Evolutionary conservation across 2,797 vertebrate species (phyloP), one percentile per base, ranked within the genome.

Genomic region (Monodelphis domestica): DNA sequence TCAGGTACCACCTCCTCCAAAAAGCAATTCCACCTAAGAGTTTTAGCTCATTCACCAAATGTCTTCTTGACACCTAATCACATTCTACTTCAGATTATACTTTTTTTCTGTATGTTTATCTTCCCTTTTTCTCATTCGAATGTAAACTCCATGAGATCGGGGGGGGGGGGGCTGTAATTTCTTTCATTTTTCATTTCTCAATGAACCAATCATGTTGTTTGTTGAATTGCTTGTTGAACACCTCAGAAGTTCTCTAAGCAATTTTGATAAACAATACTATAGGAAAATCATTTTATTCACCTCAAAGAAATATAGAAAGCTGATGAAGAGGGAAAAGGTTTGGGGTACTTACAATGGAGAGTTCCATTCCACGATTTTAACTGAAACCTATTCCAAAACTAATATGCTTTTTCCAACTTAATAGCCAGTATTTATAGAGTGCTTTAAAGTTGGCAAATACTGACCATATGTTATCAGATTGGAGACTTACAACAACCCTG

Each of bases 221-320:
- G 70, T 84, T 45, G n/a, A 70, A 70, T 15, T 29, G 2, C 2
- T 12, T 59, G 29, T 33, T 59, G 5, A 38, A 70, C n/a, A 84
- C 45, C 55, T 70, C 1, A 0, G 51, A 92, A 54, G 50, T 51
- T 50, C 87, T 89, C 29, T 15, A 12, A 38, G 90, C 29, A 56
- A 12, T 0, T 5, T 38, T 56, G 33, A 57, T 59, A 52, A 78
- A 12, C 90, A 17, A 84, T 9, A 50, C 33, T 38, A 29, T 4
- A 12, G 29, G 57, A 93, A 84, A 87, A 78, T 90, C 78, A 91
- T 90, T 55, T 90, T 12, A 92, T 55, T 57, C 45, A 30, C 28
- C 87, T 26, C n/a, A 93, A 95, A 89, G 59, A 92, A 88, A 91
- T 50, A n/a, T 29, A 93, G 56, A 29, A 33, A 88, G 38, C 26